Base-by-base conservation (phyloP, 2,888 invertebrate species). In the Tetragnatha montana region DNA sequence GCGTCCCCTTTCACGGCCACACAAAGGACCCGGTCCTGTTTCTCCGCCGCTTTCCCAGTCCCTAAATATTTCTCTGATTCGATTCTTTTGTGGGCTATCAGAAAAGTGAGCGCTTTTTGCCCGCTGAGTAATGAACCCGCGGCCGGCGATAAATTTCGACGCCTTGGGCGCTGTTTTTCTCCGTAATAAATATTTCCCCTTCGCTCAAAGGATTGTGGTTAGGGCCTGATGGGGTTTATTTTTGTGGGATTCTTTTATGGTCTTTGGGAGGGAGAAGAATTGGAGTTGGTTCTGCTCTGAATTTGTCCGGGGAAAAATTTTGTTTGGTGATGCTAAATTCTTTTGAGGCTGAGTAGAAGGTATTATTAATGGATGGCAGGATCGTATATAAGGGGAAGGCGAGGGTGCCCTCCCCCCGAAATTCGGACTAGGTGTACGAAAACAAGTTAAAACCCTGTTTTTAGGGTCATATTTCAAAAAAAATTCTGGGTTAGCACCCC, bases 11-110 rank as follows among this genome's bases (percentile, higher is more conserved):
- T 88, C 79, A 83, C 89, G 69, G 75, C 7, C 10, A 70, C 50
- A 69, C 50, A 87, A 81, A 79, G 70, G 50, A 87, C 19, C 47
- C 6, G 47, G 74, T 78, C 71, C 84, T 85, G 84, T 89, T 89
- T 81, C 84, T 69, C 68, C 85, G 74, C 71, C 12, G 88, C 80
- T 84, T 89, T 75, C 84, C 74, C 60, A 81, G 85, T 85, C 76
- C 70, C 89, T 76, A 89, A 89, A 89, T 89, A 86, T 89, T 89
- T 89, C 89, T 89, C 89, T 89, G 76, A 81, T 89, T 89, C 85
- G 60, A 70, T 76, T 81, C 89, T 78, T 85, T 89, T 89, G 85
- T 89, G 49, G 14, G 76, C 49, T 35, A 81, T 80, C 71, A 71
- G 69, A 88, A 84, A 84, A 74, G 79, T 69, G 71, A 8, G 22